Percentiles rank a stretch among this genome's conserved stretches.
Conservation (phyloP, 2,888 invertebrate genomes). For the Laspeyria flexula region DNA sequence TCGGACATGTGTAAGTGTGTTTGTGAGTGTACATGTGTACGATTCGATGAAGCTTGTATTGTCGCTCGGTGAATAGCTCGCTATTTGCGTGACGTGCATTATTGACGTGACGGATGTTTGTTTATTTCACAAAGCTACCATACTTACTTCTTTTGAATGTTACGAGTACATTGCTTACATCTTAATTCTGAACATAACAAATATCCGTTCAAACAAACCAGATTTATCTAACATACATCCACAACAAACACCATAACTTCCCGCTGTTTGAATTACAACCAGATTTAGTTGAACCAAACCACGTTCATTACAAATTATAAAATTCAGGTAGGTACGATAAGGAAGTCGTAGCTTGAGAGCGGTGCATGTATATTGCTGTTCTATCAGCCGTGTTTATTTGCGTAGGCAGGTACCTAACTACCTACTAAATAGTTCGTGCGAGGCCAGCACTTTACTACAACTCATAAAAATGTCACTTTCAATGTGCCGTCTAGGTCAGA, state of each 20-base stretch:
- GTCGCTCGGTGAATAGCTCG: constrained; percentile 19
- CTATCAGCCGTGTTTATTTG: constrained; percentile 17
- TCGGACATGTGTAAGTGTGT: constrained; percentile 20
- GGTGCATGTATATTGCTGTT: constrained; percentile 14
- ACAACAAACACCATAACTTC: constrained; percentile 18
- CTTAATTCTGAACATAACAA: background rate
- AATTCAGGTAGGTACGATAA: constrained; percentile 25
- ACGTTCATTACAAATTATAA: constrained; percentile 37
- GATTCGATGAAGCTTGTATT: constrained; percentile 11
- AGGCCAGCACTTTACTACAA: constrained; percentile 35
- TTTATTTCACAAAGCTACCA: background rate
- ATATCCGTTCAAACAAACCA: constrained; percentile 17
- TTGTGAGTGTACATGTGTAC: constrained; percentile 22
- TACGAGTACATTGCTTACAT: background rate
- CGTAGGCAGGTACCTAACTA: constrained; percentile 24
- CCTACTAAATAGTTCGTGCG: constrained; percentile 9
- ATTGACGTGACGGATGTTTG: constrained; percentile 15
- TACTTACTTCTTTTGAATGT: background rate
- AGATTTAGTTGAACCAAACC: constrained; percentile 29
- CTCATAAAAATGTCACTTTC: constrained; percentile 35
- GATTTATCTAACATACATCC: constrained; percentile 22
- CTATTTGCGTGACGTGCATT: constrained; percentile 23
- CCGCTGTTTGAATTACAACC: constrained; percentile 23
- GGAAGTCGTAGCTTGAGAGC: constrained; percentile 29
- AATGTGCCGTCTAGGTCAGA: constrained; percentile 26